These are phyloP conservation scores for Scaptomyza hsui DNA, from an alignment of 1,140 invertebrate genomes.

Conservation along the genomic window DNA sequence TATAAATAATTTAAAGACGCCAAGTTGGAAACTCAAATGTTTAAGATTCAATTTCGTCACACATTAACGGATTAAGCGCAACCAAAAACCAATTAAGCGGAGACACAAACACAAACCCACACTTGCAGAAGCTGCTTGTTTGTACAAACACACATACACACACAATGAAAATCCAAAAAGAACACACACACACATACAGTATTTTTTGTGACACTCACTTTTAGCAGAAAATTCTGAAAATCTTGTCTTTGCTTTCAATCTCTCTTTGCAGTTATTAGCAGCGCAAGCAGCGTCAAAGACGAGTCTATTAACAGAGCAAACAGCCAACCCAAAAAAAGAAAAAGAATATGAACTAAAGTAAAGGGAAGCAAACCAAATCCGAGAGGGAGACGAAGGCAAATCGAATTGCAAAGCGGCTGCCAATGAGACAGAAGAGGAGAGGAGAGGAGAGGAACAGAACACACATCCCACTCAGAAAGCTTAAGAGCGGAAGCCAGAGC, in stretches of 20 bases:
- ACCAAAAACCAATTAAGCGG: slow-evolving; percentile 40
- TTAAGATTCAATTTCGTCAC: slow-evolving; percentile 23
- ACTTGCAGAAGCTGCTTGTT: slow-evolving; percentile 14
- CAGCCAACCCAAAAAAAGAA: slow-evolving; percentile 31
- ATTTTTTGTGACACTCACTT: slow-evolving; percentile 51
- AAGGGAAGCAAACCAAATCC: slow-evolving; percentile 6
- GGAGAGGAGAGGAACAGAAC: background rate
- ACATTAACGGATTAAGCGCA: slow-evolving; percentile 33
- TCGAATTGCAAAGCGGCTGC: slow-evolving; percentile 47
- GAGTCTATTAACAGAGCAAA: slow-evolving; percentile 75
- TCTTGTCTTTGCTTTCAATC: slow-evolving; percentile 5
- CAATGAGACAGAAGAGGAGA: slow-evolving; percentile 67
- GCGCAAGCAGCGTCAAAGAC: slow-evolving; percentile 47
- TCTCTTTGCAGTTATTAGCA: slow-evolving; percentile 75
- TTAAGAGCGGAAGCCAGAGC: slow-evolving; percentile 26
- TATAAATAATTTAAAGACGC: no score
- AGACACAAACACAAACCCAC: slow-evolving; percentile 17
- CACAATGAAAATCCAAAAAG: slow-evolving; percentile 72
- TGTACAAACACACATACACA: slow-evolving; percentile 35
- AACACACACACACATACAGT: slow-evolving; percentile 33
- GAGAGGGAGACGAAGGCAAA: slow-evolving; percentile 32
- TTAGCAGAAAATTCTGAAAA: slow-evolving; percentile 6
- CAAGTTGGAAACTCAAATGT: background rate
- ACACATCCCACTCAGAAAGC: slow-evolving; percentile 26
- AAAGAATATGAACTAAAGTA: background rate